Evolutionary conservation across 2,888 invertebrate species (phyloP), one percentile per base, ranked within the genome.

Genomic region (Harpalus rufipes): DNA sequence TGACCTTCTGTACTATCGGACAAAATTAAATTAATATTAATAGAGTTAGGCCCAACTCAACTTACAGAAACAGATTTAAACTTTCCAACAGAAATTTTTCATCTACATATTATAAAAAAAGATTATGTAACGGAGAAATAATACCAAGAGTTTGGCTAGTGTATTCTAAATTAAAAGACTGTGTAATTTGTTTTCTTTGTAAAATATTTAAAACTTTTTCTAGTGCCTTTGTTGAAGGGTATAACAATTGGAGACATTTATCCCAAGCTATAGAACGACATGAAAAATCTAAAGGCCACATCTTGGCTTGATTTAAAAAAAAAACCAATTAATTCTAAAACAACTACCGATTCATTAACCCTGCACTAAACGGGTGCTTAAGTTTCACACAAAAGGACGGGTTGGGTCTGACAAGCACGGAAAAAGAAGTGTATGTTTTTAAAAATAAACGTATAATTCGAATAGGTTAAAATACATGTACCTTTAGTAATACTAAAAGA

Each of bases 31-130:
- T 14, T 32, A 14, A 3, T 6, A 7, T 32, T 72, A 41, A 72
- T 72, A 4, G 25, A 39, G 41, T n/a, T 72, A 16, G 32, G 14
- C 72, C 72, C 72, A 72, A n/a, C n/a, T 72, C n/a, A n/a, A n/a
- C 2, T 10, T 32, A n/a, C 72, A 25, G 14, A 72, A 41, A n/a
- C 7, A 21, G 6, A 32, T 25, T 72, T 72, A n/a, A 14, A n/a
- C n/a, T n/a, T n/a, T 72, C 25, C 6, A 32, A 72, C 25, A 32
- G 14, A 41, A 41, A n/a, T n/a, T n/a, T 41, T 7, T 41, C 41
- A 41, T 41, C 41, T 41, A 41, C 41, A 41, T 41, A 41, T 41
- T 41, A 41, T 41, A 41, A 21, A 61, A 41, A 41, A 41, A 41
- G 41, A 41, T 41, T 41, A 41, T 41, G 41, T 41, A 41, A 41